Conservation (phyloP, 37 sponge, comb jelly and placozoan genomes). For the Haliclona indistincta region DNA sequence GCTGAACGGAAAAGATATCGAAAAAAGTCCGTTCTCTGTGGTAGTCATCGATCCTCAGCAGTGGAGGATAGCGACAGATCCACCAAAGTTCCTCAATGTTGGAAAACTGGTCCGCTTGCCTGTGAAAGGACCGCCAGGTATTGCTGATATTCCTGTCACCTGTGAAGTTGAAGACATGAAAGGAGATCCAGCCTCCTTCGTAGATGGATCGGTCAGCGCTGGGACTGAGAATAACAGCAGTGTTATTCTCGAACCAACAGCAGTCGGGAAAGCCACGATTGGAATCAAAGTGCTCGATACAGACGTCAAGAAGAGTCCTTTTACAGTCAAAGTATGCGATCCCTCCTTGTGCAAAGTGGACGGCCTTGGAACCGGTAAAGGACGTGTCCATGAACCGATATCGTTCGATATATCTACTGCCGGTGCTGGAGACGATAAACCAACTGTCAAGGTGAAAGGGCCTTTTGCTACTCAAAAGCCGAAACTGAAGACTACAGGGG, state of each 20-base stretch:
- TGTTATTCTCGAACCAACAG: conserved; percentile 32
- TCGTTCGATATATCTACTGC: not conserved
- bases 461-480: conserved; percentile 49
- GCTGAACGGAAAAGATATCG: conserved; percentile 2
- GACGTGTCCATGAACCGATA: not conserved
- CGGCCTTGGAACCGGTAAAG: not conserved
- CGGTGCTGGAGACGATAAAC: conserved; percentile 52
- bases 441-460: conserved; percentile 52
- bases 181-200: conserved; percentile 31
- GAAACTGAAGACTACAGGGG: conserved; percentile 48
- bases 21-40: not conserved
- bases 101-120: not conserved
- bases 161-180: conserved; percentile 43
- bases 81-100: not conserved
- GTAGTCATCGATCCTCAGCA: not conserved
- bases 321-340: conserved; percentile 39
- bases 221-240: conserved; percentile 60
- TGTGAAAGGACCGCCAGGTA: conserved; percentile 10
- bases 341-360: conserved; percentile 23
- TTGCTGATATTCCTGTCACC: conserved; percentile 32
- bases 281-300: conserved; percentile 1
- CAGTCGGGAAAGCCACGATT: conserved; percentile 10
- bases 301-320: conserved; percentile 51
- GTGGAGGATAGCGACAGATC: not conserved
- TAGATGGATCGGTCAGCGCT: conserved; percentile 35